Evolutionary conservation across 2,113 vertebrate genomes (phyloP), one percentile per base, ranked within the genome.

Genomic region (Rhea pennata): DNA sequence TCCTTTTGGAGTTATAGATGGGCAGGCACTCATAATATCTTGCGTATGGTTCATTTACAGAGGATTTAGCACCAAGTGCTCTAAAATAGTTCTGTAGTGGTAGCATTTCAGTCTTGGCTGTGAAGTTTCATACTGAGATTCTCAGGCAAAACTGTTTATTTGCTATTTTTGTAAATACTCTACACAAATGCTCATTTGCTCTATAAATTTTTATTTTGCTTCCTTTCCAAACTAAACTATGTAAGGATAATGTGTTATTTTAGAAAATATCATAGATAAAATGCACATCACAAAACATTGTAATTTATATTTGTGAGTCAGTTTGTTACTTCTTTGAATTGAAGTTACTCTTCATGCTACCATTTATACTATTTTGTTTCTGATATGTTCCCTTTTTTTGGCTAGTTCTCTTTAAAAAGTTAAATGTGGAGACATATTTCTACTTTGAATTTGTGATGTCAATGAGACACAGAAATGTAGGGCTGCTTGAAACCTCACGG

Each of bases 1-100:
- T 90, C 70, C 39, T 90, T 96, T 96, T 62, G 83, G 42, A 79
- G 16, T 62, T 95, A 81, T 85, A 79, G n/a, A 90, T 88, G 54
- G 74, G 36, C 83, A 97, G 84, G 51, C 91, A 72, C 71, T 93
- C 73, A 65, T 78, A 81, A 81, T 91, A 78, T 66, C n/a, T 87
- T 77, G 19, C n/a, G 39, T 95, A 62, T 71, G 39, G 54, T 75
- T 91, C 27, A 48, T 95, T 96, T 94, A 56, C 40, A 76, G 59
- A 33, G 20, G 87, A 51, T 93, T 96, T 88, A 73, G 76, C 65
- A 65, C 51, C 56, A 89, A 91, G 72, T 83, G 50, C 56, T 96
- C 90, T 84, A 92, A 79, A 78, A 39, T 64, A 73, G 75, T 56
- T 76, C 62, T 82, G 7, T 76, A 33, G 12, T 2, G 1, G 9